Base-by-base conservation (phyloP, 2,888 invertebrate genomes). In the Pseudolycoriella hygida region DNA sequence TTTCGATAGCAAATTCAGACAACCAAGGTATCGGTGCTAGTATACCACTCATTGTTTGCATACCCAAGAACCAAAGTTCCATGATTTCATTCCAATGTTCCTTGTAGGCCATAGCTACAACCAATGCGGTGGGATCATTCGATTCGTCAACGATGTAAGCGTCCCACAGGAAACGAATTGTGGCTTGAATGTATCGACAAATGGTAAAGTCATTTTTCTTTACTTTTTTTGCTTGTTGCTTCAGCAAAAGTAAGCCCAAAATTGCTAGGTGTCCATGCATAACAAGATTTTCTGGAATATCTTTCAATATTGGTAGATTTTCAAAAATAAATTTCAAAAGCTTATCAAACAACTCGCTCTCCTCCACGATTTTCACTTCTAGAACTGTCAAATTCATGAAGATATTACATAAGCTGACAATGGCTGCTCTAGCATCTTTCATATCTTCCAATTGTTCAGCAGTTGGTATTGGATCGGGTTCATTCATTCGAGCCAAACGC, bases 21-120 rank as follows among this genome's bases (percentile, higher is more conserved):
- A 89, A 77, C 89, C 89, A 89, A 3, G 88, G 86, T 49, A 89
- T 75, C 49, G 79, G 73, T 15, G 84, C 76, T 37, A 90, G 64
- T 1, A 89, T 78, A 30, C 80, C 77, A 56, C 86, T 78, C 72
- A 92, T 80, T 2, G 90, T 89, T 61, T 90, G 90, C 87, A 92
- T 88, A 17, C 90, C 90, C 49, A 92, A 69, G 63, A 89, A 92
- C 92, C 92, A 92, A 12, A 92, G 67, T 57, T 92, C 92, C 60
- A 81, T 83, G 48, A 92, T 72, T 60, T 90, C 89, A 68, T 78
- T 77, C 92, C 92, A 92, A 56, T 78, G 73, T 59, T 84, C 81
- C 57, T 88, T 87, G 62, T 92, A 92, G 2, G 77, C 69, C 69
- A 87, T 81, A 1, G 88, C 75, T 0, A 90, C 85, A 2, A 88